Evolutionary conservation across 2,113 vertebrate genomes (phyloP).

Genomic region (Dolichallabes microphthalmus): DNA sequence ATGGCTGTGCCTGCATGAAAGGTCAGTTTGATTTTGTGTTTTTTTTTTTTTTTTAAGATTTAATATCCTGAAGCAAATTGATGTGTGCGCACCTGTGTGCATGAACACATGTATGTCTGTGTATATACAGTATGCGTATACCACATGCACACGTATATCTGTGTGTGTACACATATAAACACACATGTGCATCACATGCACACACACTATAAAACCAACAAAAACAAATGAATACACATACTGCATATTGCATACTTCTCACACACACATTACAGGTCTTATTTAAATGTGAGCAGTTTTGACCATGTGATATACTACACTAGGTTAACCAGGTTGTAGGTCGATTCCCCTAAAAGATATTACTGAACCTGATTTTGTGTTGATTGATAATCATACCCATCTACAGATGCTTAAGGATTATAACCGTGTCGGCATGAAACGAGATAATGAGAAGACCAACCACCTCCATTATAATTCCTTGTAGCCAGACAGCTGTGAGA

Average conservation of each 20-base stretch:
- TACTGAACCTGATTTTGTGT: constrained; percentile 17
- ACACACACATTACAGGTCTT: neutral
- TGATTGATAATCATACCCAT: constrained; percentile 32
- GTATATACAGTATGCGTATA: too few species aligned
- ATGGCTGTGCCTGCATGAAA: constrained; percentile 31
- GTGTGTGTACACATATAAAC: too few species aligned
- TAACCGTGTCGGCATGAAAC: constrained; percentile 13
- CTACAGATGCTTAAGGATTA: constrained; percentile 10
- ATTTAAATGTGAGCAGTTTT: neutral
- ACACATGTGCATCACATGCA: too few species aligned
- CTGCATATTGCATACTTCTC: too few species aligned
- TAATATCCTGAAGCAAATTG: constrained; percentile 4
- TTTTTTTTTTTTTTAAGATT: neutral
- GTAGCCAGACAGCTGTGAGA: constrained; percentile 7
- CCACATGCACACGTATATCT: too few species aligned
- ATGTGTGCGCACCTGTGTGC: neutral
- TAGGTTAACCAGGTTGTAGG: neutral
- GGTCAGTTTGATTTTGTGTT: neutral
- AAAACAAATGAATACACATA: too few species aligned
- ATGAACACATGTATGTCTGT: too few species aligned
- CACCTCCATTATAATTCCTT: constrained; percentile 26
- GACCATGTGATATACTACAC: neutral
- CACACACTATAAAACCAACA: too few species aligned
- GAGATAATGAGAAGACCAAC: constrained; percentile 15
- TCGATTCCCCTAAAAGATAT: constrained; percentile 3